phyloP scores from a whole-genome alignment of 2,113 vertebrate genomes.

The Chaetops frenatus region DNA sequence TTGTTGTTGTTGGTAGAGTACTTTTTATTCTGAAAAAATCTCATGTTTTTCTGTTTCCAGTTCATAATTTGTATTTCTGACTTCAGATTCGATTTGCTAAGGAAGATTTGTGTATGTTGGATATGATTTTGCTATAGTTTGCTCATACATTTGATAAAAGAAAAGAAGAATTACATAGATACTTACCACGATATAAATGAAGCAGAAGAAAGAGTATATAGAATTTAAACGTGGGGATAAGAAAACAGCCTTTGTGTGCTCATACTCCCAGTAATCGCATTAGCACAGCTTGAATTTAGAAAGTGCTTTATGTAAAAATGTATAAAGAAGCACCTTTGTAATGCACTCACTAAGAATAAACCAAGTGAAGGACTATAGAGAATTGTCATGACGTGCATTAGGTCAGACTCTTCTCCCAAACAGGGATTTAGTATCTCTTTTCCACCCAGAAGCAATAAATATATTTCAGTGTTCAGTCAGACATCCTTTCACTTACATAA shows the following conservation, averaged over 20 bases:
- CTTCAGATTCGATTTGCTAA: background rate
- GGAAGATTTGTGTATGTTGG: background rate
- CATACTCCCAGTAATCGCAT: background rate
- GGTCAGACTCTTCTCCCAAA: background rate
- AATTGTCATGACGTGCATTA: background rate
- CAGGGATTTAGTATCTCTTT: background rate
- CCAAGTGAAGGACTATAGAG: background rate
- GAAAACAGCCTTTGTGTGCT: background rate
- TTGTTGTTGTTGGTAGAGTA: background rate
- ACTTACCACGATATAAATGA: conserved; percentile 1
- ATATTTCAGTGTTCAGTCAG: background rate
- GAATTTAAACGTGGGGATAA: conserved; percentile 8
- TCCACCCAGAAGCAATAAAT: background rate
- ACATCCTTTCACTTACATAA: background rate
- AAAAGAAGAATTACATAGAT: background rate
- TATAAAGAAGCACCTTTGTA: background rate
- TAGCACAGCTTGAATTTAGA: background rate
- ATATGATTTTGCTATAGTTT: background rate
- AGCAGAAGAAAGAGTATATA: background rate
- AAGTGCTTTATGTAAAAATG: background rate
- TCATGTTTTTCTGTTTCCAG: background rate
- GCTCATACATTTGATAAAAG: background rate
- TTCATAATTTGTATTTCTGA: background rate
- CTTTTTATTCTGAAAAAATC: background rate
- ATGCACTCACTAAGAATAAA: background rate